Evolutionary conservation across 2,888 invertebrate species (phyloP), one percentile per base, ranked within the genome.

Genomic region (Chrysolina oricalcia): DNA sequence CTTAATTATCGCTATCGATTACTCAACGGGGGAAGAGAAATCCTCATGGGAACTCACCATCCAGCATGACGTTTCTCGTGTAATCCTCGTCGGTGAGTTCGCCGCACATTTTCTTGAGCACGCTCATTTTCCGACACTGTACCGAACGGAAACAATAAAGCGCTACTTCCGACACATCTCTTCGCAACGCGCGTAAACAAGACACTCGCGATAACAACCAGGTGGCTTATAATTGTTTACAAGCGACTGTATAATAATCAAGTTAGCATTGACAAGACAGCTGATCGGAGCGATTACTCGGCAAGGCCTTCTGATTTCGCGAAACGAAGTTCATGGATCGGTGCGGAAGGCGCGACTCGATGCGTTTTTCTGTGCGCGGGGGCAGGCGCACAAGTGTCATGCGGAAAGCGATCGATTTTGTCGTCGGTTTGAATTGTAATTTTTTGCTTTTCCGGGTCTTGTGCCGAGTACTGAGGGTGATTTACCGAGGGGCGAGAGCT

Each of bases 51-150:
- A 66, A 77, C 83, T 79, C 83, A 87, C 87, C 87, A 79, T 86
- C 86, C 67, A 87, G 82, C 86, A 87, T 87, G 73, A 81, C 75
- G 79, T 83, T 86, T 80, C 86, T 86, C n/a, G 85, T 85, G 79
- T 85, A 85, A 74, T 86, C 86, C 78, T 86, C 87, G 40, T 85
- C 83, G 62, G 82, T 76, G 66, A 80, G 81, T 21, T 86, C 86
- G 71, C 74, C 59, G 41, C 56, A 53, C 75, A 82, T 78, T 72
- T 82, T 85, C 77, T 84, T 85, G 68, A 80, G 78, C 17, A 80
- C 82, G 81, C 83, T 85, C 86, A 86, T 86, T 78, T 78, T 82
- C 23, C 35, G 23, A 53, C 64, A 72, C 67, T 67, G 66, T 27
- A 15, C 15, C 68, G 48, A 50, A 59, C 41, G 11, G 46, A 11